Evolutionary conservation across 2,113 vertebrate genomes (phyloP).

Genomic region (Myocastor coypus): DNA sequence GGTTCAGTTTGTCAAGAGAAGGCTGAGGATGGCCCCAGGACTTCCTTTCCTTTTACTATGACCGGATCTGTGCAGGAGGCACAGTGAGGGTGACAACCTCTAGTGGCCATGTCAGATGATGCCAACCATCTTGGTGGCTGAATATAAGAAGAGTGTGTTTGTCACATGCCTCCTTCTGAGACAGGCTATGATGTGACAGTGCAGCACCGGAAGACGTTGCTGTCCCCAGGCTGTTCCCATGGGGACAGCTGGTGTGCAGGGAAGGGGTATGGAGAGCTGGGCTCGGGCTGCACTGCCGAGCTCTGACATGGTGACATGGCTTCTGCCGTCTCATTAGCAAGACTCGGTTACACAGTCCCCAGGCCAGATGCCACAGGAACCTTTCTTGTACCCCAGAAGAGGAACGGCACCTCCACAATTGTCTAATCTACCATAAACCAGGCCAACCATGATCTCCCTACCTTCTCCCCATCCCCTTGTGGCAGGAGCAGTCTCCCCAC

Average conservation of each 20-base stretch:
- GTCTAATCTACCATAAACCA: not conserved
- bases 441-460: accelerated
- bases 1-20: not conserved
- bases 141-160: not conserved
- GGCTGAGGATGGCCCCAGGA: not conserved
- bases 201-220: not conserved
- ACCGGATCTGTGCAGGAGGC: not conserved
- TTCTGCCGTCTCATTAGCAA: not conserved
- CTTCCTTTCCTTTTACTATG: not conserved
- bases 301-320: not conserved
- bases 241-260: not conserved
- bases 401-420: not conserved
- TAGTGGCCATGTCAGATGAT: not conserved
- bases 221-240: not conserved
- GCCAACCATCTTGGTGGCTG: not conserved
- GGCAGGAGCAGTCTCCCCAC: not conserved
- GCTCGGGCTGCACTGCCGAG: not conserved
- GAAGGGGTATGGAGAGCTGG: not conserved
- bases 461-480: accelerated
- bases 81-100: not conserved
- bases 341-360: not conserved
- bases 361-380: not conserved
- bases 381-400: not conserved
- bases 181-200: not conserved
- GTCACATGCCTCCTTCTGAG: not conserved